Base-by-base conservation (phyloP, 2,888 invertebrate genomes). In the Aspidiotus rigidus region DNA sequence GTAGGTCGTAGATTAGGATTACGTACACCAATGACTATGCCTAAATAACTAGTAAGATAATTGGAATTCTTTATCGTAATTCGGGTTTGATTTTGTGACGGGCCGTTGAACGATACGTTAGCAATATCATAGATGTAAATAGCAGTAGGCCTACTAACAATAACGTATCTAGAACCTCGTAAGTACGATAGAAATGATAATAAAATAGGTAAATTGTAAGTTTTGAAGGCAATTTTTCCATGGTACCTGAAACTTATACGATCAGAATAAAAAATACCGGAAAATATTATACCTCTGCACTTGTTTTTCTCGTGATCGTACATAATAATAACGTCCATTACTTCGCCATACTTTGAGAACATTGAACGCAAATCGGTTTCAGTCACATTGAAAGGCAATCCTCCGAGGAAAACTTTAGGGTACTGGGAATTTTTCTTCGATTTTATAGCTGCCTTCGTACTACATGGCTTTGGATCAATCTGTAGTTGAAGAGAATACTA, bases 401-500 rank as follows among this genome's bases (percentile, higher is more conserved):
- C 69, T 13, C 69, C 69, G 7, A 69, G 42, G 28, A 69, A 69
- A 42, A 69, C 61, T 62, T 69, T 69, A 13, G 69, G 69, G 41
- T 62, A 69, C n/a, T 69, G 69, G 11, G 62, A 49, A 62, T 69
- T 69, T 62, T 62, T 61, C 44, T 69, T 69, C 6, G 69, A 54
- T 62, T 61, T 61, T 40, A 69, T 53, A 11, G 69, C 69, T n/a
- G 69, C 61, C 54, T 69, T 69, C 11, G 69, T 62, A 55, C 61
- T 69, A 41, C 62, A 69, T 16, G 69, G 69, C 62, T 69, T 69
- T 13, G 69, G 69, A 55, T 69, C 69, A 41, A 69, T 69, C 69
- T 69, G 1, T 60, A 54, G 41, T 9, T 55, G 49, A 56, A 10
- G 70, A 86, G 87, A 77, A 84, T 57, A 7, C 13, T 11, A 57